Percentiles rank a stretch among this genome's conserved stretches.
These are phyloP conservation scores for Nasonia vitripennis DNA, from an alignment of 1,140 invertebrate genomes.

Conservation along the genomic window DNA sequence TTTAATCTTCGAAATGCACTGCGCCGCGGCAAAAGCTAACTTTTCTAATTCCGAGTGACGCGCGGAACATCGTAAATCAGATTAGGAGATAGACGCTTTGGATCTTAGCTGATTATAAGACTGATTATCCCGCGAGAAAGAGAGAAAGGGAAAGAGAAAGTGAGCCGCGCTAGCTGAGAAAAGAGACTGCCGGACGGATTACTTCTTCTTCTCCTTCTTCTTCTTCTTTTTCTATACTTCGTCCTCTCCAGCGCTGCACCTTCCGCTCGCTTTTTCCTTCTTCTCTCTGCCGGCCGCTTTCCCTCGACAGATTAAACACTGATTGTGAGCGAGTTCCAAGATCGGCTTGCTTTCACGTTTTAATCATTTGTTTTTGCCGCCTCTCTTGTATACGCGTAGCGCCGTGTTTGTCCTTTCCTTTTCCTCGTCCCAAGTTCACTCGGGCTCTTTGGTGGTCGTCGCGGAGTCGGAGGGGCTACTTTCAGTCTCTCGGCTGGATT, in stretches of 20 bases:
- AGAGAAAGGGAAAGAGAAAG: slow-evolving; percentile 7
- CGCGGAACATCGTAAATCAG: slow-evolving; percentile 48
- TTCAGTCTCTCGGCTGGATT: not conserved
- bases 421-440: not conserved
- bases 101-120: slow-evolving; percentile 48
- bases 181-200: slow-evolving; percentile 28
- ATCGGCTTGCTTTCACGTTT: slow-evolving; percentile 10
- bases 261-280: slow-evolving; percentile 20
- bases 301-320: slow-evolving; percentile 52
- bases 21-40: slow-evolving; percentile 23
- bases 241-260: not conserved
- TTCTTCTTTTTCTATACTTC: not conserved
- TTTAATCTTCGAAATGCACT: slow-evolving; percentile 46
- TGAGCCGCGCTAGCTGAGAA: not conserved
- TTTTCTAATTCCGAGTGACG: slow-evolving; percentile 51
- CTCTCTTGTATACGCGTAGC: not conserved
- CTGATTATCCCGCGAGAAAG: slow-evolving; percentile 36
- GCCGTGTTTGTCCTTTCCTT: not conserved
- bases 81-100: slow-evolving; percentile 41
- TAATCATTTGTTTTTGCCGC: not conserved
- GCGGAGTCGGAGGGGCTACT: not conserved
- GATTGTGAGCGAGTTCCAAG: slow-evolving; percentile 44
- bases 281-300: slow-evolving; percentile 3
- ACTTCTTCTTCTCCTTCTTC: not conserved
- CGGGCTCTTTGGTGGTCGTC: not conserved